Evolutionary conservation across 1,140 invertebrate genomes (phyloP).

Genomic region (Littorina saxatilis): DNA sequence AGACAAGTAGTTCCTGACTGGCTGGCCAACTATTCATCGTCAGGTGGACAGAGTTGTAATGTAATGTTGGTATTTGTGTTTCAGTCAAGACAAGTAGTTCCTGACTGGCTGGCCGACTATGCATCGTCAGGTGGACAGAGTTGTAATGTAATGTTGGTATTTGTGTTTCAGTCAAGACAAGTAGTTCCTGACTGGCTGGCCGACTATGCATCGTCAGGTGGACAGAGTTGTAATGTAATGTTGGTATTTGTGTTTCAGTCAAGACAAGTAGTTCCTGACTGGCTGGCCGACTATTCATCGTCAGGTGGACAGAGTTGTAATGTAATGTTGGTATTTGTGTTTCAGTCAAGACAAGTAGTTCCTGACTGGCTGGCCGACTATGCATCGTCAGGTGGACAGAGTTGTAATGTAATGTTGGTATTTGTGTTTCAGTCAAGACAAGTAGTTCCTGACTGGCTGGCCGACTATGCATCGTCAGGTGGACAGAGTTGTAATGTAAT

Average conservation of each 20-base stretch:
- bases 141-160: too few species aligned
- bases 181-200: conserved; percentile 76
- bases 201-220: conserved; percentile 58
- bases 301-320: too few species aligned
- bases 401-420: too few species aligned
- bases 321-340: too few species aligned
- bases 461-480: conserved; percentile 59
- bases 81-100: conserved; percentile 76
- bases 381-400: too few species aligned
- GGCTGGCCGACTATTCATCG: conserved; percentile 68
- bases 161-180: conserved; percentile 75
- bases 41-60: too few species aligned
- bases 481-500: too few species aligned
- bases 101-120: conserved; percentile 73
- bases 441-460: conserved; percentile 76
- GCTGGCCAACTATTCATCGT: conserved; percentile 66
- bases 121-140: too few species aligned
- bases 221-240: too few species aligned
- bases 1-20: conserved; percentile 77
- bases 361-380: conserved; percentile 74
- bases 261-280: conserved; percentile 76
- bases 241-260: too few species aligned
- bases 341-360: conserved; percentile 75
- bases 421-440: conserved; percentile 75
- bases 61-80: too few species aligned